These are phyloP conservation scores for Chironomus riparius DNA, from an alignment of 2,888 invertebrate genomes.

Conservation along the genomic window DNA sequence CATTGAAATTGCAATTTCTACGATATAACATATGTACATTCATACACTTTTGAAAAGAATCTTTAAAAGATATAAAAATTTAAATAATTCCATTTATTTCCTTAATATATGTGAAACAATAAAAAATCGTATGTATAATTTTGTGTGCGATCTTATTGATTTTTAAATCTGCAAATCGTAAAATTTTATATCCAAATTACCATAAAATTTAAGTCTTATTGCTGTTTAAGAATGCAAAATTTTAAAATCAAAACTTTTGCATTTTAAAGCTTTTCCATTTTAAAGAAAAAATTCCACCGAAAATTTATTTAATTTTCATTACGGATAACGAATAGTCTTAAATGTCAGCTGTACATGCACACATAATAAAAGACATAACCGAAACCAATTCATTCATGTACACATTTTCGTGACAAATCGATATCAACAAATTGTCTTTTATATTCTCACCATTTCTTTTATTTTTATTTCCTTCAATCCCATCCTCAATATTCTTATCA, in stretches of 20 bases:
- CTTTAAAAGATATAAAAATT: background rate
- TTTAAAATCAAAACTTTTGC: too few species aligned
- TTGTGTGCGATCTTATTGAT: too few species aligned
- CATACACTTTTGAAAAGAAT: background rate
- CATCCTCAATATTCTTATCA: background rate
- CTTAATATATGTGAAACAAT: background rate
- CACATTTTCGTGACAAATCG: slow-evolving; percentile 12
- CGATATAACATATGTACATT: too few species aligned
- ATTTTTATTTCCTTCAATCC: background rate
- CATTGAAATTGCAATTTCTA: too few species aligned
- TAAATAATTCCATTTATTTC: background rate
- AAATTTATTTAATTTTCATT: too few species aligned
- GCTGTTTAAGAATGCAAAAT: too few species aligned
- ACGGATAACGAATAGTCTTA: too few species aligned
- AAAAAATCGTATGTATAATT: background rate
- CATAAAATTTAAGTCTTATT: too few species aligned
- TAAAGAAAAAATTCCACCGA: too few species aligned
- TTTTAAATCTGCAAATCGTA: too few species aligned
- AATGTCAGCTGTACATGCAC: background rate
- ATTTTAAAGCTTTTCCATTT: too few species aligned
- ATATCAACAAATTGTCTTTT: slow-evolving; percentile 13
- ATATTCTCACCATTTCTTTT: background rate
- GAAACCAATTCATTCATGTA: background rate
- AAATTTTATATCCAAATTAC: too few species aligned
- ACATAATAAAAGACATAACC: background rate